phyloP scores from a whole-genome alignment of 1,140 invertebrate species.

The Hylyphantes graminicola region DNA sequence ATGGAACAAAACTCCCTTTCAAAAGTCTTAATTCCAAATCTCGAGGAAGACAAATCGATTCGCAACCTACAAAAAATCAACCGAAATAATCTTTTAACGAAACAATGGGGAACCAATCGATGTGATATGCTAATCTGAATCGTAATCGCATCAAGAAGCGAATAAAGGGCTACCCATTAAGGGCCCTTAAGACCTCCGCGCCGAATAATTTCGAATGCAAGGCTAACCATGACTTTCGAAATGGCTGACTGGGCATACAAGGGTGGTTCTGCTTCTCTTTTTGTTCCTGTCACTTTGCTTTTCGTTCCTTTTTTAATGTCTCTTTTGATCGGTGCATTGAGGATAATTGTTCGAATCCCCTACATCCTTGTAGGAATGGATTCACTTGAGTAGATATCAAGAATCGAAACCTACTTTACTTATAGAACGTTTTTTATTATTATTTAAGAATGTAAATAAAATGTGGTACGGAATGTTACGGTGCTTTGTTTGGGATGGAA shows the following conservation, averaged over 20 bases:
- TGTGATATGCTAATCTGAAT: neutral
- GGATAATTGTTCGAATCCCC: conserved; percentile 35
- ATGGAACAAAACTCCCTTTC: neutral
- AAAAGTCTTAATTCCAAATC: neutral
- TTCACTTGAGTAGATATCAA: conserved; percentile 11
- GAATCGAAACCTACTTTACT: neutral
- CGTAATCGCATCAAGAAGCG: neutral
- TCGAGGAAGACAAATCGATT: neutral
- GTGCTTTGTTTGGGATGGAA: neutral
- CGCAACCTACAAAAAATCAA: neutral
- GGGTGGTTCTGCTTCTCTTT: conserved; percentile 10
- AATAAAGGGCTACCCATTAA: neutral
- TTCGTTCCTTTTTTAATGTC: conserved; percentile 21
- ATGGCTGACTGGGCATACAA: conserved; percentile 41
- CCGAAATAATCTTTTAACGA: neutral
- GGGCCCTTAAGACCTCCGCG: neutral
- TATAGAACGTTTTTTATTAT: no score
- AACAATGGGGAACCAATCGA: neutral
- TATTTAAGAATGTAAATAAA: neutral
- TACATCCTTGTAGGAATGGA: conserved; percentile 10
- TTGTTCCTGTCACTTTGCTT: neutral
- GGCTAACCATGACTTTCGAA: conserved; percentile 43
- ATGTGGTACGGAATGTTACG: neutral
- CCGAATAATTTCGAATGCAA: conserved; percentile 46
- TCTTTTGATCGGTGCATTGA: conserved; percentile 2